A percentile compares a stretch with the other conserved stretches of the same genome.
Conservation (phyloP, 2,797 vertebrate species). For the Chiroxiphia lanceolata region DNA sequence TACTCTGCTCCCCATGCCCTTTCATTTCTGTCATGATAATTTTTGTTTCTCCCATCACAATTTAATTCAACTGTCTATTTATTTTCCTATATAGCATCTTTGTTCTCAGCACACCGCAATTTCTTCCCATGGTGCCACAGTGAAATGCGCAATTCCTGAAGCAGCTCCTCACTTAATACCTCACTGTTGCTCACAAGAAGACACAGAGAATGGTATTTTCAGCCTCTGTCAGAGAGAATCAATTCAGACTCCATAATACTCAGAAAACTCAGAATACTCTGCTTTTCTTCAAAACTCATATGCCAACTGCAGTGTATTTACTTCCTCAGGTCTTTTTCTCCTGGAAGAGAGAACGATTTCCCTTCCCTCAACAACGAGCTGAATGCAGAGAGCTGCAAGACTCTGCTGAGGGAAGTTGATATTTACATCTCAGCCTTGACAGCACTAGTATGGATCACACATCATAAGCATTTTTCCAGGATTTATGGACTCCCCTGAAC, state of each 20-base stretch:
- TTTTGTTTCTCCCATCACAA: not conserved
- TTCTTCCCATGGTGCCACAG: not conserved
- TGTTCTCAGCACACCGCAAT: not conserved
- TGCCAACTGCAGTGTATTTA: not conserved
- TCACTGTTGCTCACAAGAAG: not conserved
- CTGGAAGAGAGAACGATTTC: not conserved
- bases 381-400: not conserved
- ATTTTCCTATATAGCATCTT: not conserved
- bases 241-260: not conserved
- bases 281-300: not conserved
- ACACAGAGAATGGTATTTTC: not conserved
- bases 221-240: not conserved
- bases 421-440: slow-evolving; percentile 32
- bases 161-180: not conserved
- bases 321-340: not conserved
- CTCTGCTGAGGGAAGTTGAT: not conserved
- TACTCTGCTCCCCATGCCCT: not conserved
- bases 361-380: not conserved
- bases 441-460: not conserved
- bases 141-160: not conserved
- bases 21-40: not conserved
- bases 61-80: not conserved
- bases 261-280: not conserved
- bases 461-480: slow-evolving; percentile 17
- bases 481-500: not conserved